Conservation (phyloP, 64 coral and sea anemone species). For the Dendrophyllia cribrosa region DNA sequence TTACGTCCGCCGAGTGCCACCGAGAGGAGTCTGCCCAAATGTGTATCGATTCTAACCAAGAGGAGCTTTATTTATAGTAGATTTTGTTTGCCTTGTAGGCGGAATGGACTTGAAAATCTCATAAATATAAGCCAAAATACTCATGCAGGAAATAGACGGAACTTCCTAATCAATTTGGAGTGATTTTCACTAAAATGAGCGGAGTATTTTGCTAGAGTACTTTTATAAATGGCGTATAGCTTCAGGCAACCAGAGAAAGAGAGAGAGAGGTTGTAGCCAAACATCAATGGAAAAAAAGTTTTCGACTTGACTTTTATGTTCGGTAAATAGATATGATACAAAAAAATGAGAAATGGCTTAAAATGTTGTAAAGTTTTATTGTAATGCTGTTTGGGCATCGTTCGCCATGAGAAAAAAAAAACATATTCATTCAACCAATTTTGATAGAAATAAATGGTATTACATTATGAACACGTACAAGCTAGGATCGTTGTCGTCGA, state of each 20-base stretch:
- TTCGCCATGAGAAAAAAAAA: background rate
- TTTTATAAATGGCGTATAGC: background rate
- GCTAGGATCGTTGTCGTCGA: background rate
- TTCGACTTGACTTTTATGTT: background rate
- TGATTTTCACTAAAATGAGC: background rate
- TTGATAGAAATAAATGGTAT: background rate
- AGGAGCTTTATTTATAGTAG: background rate
- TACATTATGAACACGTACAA: background rate
- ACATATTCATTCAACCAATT: background rate
- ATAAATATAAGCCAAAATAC: background rate
- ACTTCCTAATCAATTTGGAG: constrained; percentile 13
- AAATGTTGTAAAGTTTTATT: background rate
- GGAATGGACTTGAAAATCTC: background rate
- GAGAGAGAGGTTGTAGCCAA: background rate
- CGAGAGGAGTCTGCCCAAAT: background rate
- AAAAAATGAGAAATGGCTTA: background rate
- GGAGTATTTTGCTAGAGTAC: background rate
- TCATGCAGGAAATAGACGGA: constrained; percentile 28
- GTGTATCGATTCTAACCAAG: background rate
- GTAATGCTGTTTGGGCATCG: background rate
- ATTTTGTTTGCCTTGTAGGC: constrained; percentile 8
- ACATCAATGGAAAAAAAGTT: background rate
- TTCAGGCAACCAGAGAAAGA: background rate
- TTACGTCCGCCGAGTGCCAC: background rate
- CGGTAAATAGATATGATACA: background rate